A percentile compares a stretch with the other conserved stretches of the same genome.
Conservation (phyloP, 92 coral and sea anemone species). For the Siderastrea radians region DNA sequence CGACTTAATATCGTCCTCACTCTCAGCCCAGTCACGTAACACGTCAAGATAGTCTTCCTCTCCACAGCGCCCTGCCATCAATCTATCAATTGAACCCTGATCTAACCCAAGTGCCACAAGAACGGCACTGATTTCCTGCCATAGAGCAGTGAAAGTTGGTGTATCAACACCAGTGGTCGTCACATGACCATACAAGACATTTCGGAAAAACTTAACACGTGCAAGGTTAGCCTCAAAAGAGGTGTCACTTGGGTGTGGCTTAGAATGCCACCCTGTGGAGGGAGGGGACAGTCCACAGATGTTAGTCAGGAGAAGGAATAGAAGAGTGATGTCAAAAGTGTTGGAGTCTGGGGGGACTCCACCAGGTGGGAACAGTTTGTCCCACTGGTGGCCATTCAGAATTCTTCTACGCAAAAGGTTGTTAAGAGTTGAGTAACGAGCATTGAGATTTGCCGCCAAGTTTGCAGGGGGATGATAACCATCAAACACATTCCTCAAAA, state of each 20-base stretch:
- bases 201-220: slow-evolving; percentile 58
- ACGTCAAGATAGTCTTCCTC: background rate
- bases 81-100: slow-evolving; percentile 40
- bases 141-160: slow-evolving; percentile 27
- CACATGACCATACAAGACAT: slow-evolving; percentile 25
- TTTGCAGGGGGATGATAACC: no score
- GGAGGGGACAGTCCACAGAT: slow-evolving; percentile 24
- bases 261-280: slow-evolving; percentile 38
- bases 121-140: slow-evolving; percentile 28
- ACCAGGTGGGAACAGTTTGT: no score
- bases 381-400: no score
- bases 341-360: no score
- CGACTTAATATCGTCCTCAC: background rate
- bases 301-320: slow-evolving; percentile 57
- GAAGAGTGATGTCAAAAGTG: slow-evolving; percentile 53
- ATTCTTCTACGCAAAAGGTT: no score
- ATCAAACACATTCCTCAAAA: no score
- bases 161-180: slow-evolving; percentile 28
- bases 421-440: no score
- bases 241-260: slow-evolving; percentile 49
- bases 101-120: slow-evolving; percentile 48
- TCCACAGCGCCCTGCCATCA: slow-evolving; percentile 14
- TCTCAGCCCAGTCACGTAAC: background rate
- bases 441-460: no score
- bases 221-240: slow-evolving; percentile 56